These are phyloP conservation scores for Centropus bengalensis DNA, from an alignment of 2,113 vertebrate genomes.

Conservation along the genomic window DNA sequence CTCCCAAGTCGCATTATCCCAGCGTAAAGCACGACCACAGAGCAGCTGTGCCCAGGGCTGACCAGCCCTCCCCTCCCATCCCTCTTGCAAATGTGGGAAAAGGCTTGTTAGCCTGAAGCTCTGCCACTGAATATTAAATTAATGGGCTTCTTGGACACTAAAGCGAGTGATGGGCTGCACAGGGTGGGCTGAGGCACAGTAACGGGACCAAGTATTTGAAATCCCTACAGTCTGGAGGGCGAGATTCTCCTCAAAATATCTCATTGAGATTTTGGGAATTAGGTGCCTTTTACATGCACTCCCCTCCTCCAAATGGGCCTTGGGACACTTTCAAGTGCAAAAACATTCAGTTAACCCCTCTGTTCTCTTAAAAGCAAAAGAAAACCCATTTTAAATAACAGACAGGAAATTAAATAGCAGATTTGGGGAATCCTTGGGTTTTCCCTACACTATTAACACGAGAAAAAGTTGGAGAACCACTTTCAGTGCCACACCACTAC, in stretches of 20 bases:
- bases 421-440: background rate
- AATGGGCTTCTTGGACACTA: background rate
- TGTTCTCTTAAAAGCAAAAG: background rate
- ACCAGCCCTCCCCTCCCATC: background rate
- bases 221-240: background rate
- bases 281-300: accelerated
- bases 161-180: background rate
- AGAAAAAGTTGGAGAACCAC: background rate
- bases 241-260: background rate
- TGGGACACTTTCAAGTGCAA: too few species aligned
- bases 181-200: background rate
- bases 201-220: background rate
- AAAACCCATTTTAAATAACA: background rate
- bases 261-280: background rate
- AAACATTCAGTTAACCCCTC: background rate
- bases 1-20: background rate
- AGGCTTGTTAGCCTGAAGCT: background rate
- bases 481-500: background rate
- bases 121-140: background rate
- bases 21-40: background rate
- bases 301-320: background rate
- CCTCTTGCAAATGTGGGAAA: background rate
- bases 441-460: accelerated
- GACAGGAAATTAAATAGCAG: background rate
- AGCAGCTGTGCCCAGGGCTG: background rate